Evolutionary conservation across 2,888 invertebrate genomes (phyloP), one percentile per base, ranked within the genome.

Genomic region (Masnerella sp.): DNA sequence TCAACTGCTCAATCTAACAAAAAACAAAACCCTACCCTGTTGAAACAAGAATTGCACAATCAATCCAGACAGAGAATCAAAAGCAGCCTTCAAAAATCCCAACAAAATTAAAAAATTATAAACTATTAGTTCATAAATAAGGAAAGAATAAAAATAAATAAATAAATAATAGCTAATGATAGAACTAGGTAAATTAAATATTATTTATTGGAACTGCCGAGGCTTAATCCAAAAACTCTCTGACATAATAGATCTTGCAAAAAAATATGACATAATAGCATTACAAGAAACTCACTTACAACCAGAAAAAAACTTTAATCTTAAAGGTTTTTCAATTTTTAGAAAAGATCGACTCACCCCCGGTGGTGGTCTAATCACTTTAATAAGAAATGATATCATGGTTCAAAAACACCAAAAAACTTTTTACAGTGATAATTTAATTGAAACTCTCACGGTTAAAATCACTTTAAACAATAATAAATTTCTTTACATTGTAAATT

Each of bases 241-340:
- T n/a, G n/a, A n/a, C n/a, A n/a, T n/a, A n/a, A n/a, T n/a, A n/a
- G 7, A 22, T 22, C 7, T 22, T 22, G 7, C 36, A 5, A 5
- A 40, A 18, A 7, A 40, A 40, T 40, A 40, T 40, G 40, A 40
- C n/a, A 9, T 40, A 15, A 40, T 40, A 5, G 7, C 18, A 1
- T 8, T 40, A 17, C 40, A 40, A 40, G 40, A 40, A 40, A 17
- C 40, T 40, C 17, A 17, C 17, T 40, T 40, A 17, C 2, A 15
- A 8, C 2, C 8, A 9, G 4, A 5, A 5, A 40, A 40, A 40
- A 15, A 15, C 1, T 9, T 40, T 40, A 17, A 15, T 17, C 9
- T 40, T 5, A 40, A 40, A 40, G 17, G 17, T n/a, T 40, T 17
- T 17, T 17, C 15, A 9, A 17, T 15, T 40, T 40, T 40, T 18